A percentile compares a stretch with the other conserved stretches of the same genome.
These are phyloP conservation scores for Coturnix japonica DNA, from an alignment of 2,113 vertebrate genomes.

Conservation along the genomic window DNA sequence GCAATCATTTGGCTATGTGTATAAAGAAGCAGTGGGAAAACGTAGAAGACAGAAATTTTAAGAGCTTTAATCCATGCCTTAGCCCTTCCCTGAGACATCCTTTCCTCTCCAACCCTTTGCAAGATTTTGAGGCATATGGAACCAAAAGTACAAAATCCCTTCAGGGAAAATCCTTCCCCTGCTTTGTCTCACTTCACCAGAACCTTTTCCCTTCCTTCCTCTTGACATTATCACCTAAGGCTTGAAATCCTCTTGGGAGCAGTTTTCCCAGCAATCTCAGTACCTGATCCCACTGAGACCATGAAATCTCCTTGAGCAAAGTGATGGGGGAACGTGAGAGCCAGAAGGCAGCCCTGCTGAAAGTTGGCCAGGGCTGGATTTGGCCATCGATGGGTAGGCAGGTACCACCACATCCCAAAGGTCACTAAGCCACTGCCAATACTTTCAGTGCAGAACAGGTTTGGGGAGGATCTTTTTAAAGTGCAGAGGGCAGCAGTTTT, in stretches of 20 bases:
- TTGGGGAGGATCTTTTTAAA: constrained; percentile 27
- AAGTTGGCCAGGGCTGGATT: background rate
- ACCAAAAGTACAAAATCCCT: background rate
- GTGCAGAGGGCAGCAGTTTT: constrained; percentile 64
- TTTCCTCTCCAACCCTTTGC: background rate
- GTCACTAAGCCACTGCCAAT: background rate
- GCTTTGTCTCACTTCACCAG: background rate
- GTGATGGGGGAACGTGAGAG: background rate
- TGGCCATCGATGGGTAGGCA: background rate
- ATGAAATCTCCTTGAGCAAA: background rate
- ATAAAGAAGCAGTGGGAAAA: background rate
- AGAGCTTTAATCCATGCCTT: background rate
- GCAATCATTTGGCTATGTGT: background rate
- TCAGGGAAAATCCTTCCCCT: background rate
- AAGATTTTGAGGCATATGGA: background rate
- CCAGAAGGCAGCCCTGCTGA: background rate
- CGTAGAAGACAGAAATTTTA: background rate
- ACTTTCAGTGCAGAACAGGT: background rate
- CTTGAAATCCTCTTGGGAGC: background rate
- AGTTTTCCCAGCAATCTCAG: fast-evolving
- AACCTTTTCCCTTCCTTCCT: background rate
- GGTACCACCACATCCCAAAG: background rate
- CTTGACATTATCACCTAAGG: background rate
- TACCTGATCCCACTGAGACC: background rate
- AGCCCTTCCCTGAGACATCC: background rate